phyloP scores from a whole-genome alignment of 2,113 vertebrate genomes.

The Platichthys flesus region DNA sequence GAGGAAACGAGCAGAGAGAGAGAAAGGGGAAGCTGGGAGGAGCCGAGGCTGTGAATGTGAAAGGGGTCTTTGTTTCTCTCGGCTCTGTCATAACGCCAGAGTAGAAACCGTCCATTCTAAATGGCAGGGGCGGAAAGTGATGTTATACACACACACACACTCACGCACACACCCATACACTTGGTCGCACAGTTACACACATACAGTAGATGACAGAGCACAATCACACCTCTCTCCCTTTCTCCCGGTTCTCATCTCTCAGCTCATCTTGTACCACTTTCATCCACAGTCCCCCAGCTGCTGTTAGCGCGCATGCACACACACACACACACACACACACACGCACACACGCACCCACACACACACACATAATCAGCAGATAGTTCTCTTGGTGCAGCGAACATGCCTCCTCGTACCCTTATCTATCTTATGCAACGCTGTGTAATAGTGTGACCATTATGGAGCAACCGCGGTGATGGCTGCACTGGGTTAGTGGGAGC shows the following conservation, averaged over 20 bases:
- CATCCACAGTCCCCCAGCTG: conserved; percentile 39
- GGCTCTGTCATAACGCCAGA: conserved; percentile 55
- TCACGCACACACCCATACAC: background rate
- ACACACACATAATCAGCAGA: conserved; percentile 47
- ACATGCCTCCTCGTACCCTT: conserved; percentile 58
- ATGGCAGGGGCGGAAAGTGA: conserved; percentile 30
- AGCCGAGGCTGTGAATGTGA: conserved; percentile 56
- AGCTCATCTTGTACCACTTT: conserved; percentile 64
- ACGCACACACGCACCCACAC: conserved; percentile 7
- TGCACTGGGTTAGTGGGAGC: conserved; percentile 70
- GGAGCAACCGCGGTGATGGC: conserved; percentile 54
- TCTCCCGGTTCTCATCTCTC: conserved; percentile 41
- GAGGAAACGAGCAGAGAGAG: conserved; percentile 40
- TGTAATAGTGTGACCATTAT: conserved; percentile 76
- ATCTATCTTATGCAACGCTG: conserved; percentile 76
- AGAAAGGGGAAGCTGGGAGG: conserved; percentile 34
- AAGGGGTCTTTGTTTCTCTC: conserved; percentile 71
- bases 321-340: too few species aligned
- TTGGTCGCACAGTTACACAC: conserved; percentile 17
- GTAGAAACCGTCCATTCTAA: conserved; percentile 56
- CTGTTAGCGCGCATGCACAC: conserved; percentile 35
- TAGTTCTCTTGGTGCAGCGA: conserved; percentile 51
- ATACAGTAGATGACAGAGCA: conserved; percentile 49
- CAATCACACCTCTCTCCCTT: conserved; percentile 58
- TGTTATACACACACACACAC: background rate